Percentiles rank a stretch among this genome's conserved stretches.
These are phyloP conservation scores for Poecilia velifera DNA, from an alignment of 2,797 vertebrate species.

Conservation along the genomic window DNA sequence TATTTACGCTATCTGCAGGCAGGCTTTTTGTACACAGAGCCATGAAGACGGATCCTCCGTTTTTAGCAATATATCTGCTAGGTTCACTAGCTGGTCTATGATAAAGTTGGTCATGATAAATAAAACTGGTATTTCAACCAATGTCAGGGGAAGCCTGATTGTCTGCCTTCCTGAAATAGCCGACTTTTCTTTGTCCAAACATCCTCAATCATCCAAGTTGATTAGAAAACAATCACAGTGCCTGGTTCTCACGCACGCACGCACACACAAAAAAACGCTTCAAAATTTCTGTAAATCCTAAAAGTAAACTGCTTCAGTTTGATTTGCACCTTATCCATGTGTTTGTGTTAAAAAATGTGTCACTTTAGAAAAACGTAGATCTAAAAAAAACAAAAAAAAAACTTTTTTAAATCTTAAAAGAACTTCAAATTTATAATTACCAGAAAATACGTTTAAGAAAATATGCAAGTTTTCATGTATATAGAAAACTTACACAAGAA, in stretches of 20 bases:
- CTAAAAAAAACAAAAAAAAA: neutral
- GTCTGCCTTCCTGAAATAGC: slow-evolving; percentile 43
- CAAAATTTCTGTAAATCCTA: slow-evolving; percentile 31
- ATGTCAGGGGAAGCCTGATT: slow-evolving; percentile 49
- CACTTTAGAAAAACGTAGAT: slow-evolving; percentile 4
- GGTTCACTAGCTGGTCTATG: slow-evolving; percentile 24
- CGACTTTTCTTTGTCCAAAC: slow-evolving; percentile 51
- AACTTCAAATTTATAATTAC: neutral
- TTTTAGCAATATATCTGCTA: slow-evolving; percentile 38
- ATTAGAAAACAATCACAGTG: slow-evolving; percentile 62
- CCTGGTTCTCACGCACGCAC: slow-evolving; percentile 34
- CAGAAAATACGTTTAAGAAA: neutral
- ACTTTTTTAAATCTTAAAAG: neutral
- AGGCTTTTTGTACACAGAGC: slow-evolving; percentile 33
- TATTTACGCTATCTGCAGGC: slow-evolving; percentile 38
- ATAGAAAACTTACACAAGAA: neutral
- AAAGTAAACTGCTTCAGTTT: slow-evolving; percentile 34
- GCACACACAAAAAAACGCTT: slow-evolving; percentile 22
- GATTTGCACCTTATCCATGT: slow-evolving; percentile 26
- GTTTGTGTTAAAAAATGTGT: slow-evolving; percentile 22
- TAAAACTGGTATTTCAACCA: slow-evolving; percentile 50
- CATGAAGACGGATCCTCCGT: slow-evolving; percentile 42
- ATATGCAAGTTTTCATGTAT: neutral
- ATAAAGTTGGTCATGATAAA: slow-evolving; percentile 54
- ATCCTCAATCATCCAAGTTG: slow-evolving; percentile 66